Base-by-base conservation (phyloP, 1,140 invertebrate species). In the Aporrectodea caliginosa region DNA sequence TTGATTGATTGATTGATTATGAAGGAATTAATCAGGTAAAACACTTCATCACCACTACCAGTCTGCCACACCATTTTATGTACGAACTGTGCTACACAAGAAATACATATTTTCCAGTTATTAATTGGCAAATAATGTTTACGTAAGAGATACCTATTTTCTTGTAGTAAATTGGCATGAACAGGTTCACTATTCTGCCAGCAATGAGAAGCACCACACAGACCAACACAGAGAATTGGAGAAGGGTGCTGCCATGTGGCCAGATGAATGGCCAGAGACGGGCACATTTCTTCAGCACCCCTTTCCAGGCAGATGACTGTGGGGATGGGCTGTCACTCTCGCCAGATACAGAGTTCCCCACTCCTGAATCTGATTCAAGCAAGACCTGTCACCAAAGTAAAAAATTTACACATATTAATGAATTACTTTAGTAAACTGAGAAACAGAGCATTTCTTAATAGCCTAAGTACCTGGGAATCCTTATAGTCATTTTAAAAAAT, bases 121-220 rank as follows among this genome's bases (percentile, higher is more conserved):
- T n/a, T n/a, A n/a, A n/a, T n/a, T n/a, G n/a, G n/a, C n/a, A n/a
- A n/a, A n/a, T n/a, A n/a, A n/a, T n/a, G n/a, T n/a, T n/a, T n/a
- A n/a, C n/a, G n/a, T n/a, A n/a, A n/a, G n/a, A n/a, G n/a, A n/a
- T 84, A 90, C 90, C 90, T 85, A 99, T 97, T 83, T 92, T 90
- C 89, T 96, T 96, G 88, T 93, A 95, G 88, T 96, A 98, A 84
- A 98, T 92, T 68, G 96, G 97, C 35, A 98, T 94, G 88, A 93
- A 95, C 22, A 98, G 89, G 90, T 98, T 99, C 75, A 96, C 93
- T n/a, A 92, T 91, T 84, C 97, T 91, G 30, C 96, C 97, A n/a
- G 35, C 90, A 16, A 92, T 85, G 16, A 99, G 90, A 14, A 98
- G 88, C 0, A 91, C 16, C 34, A 98, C 91, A 87, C 96, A 98